These are phyloP conservation scores for Cyaniris semiargus DNA, from an alignment of 2,888 invertebrate species.

Conservation along the genomic window DNA sequence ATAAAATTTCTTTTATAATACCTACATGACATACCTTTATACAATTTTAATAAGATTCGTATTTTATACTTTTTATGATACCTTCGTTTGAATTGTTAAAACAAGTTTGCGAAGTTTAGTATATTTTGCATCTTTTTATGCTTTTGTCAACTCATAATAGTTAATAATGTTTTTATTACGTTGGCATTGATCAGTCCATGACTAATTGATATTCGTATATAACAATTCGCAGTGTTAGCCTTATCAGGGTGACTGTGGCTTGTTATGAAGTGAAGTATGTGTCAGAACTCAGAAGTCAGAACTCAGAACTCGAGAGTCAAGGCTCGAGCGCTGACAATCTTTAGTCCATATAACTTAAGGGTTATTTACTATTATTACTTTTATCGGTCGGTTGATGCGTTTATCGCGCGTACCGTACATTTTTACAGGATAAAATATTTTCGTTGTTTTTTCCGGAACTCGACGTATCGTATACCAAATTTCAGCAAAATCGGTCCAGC, in stretches of 20 bases:
- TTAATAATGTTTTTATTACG: neutral
- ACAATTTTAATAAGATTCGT: neutral
- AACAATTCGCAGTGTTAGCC: neutral
- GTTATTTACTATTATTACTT: too few species aligned
- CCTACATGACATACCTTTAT: too few species aligned
- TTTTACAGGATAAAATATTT: too few species aligned
- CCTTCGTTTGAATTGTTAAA: neutral
- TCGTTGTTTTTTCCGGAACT: too few species aligned
- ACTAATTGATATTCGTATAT: neutral
- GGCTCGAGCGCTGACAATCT: too few species aligned
- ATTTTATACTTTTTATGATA: too few species aligned
- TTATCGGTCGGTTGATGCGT: too few species aligned
- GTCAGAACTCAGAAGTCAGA: too few species aligned
- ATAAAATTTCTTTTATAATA: neutral
- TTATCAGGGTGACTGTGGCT: neutral
- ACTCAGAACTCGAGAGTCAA: neutral
- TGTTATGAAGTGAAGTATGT: conserved; percentile 6
- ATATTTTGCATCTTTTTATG: neutral
- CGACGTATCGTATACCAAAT: too few species aligned
- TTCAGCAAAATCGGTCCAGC: too few species aligned
- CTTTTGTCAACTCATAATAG: neutral
- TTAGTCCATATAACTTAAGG: neutral
- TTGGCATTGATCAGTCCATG: neutral
- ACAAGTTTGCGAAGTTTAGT: neutral
- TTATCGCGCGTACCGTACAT: too few species aligned